phyloP scores from a whole-genome alignment of 2,113 vertebrate genomes.

The Nipponia nippon region DNA sequence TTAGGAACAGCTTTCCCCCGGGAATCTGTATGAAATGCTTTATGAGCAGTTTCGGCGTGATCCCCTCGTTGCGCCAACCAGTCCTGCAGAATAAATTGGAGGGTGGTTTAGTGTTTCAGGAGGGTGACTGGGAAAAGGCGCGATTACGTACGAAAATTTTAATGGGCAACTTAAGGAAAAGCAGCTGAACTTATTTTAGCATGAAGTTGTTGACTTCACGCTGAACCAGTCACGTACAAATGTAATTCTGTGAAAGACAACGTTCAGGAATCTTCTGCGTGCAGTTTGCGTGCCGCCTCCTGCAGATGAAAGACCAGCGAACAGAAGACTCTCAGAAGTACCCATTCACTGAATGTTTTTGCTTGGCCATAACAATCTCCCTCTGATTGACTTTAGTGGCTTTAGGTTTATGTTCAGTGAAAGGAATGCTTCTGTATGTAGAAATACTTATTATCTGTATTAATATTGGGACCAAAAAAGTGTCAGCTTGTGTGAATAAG shows the following conservation, averaged over 20 bases:
- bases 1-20: not conserved
- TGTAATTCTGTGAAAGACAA: not conserved
- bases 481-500: not conserved
- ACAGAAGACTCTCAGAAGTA: not conserved
- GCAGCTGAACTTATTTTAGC: not conserved
- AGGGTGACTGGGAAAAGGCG: not conserved
- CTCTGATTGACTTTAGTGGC: not conserved
- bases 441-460: not conserved
- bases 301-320: not conserved
- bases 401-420: not conserved
- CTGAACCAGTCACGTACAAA: not conserved
- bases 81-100: not conserved
- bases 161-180: not conserved
- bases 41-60: not conserved
- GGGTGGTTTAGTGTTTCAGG: not conserved
- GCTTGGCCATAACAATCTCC: not conserved
- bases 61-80: not conserved
- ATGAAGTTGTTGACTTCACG: not conserved
- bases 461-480: not conserved
- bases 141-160: accelerated
- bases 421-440: not conserved
- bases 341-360: not conserved
- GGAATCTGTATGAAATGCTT: not conserved
- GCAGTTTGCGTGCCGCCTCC: not conserved
- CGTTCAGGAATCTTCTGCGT: slow-evolving; percentile 19